Conservation (phyloP, 2,888 invertebrate genomes). For the Cosmia trapezina region DNA sequence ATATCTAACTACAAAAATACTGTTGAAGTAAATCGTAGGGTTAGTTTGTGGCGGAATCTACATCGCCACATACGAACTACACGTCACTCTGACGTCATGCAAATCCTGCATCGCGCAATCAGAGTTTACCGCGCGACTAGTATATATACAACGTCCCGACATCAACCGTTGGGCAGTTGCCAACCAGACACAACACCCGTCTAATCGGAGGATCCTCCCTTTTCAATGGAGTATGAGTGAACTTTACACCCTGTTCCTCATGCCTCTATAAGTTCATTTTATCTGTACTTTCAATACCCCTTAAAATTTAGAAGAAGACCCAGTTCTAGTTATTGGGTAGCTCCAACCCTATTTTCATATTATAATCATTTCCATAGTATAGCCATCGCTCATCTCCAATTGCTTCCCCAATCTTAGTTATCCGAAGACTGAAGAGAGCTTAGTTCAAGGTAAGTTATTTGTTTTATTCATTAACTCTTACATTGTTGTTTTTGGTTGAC, state of each 20-base stretch:
- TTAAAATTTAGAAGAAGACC: neutral
- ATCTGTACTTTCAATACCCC: neutral
- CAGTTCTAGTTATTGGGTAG: neutral
- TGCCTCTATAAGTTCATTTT: too few relatives aligned
- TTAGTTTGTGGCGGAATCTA: too few relatives aligned
- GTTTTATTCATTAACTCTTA: constrained; percentile 75
- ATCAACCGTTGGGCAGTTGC: too few relatives aligned
- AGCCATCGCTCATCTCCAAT: constrained; percentile 27
- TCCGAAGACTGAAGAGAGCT: constrained; percentile 71
- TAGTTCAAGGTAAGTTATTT: constrained; percentile 80
- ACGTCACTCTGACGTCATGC: too few relatives aligned
- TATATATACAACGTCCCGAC: too few relatives aligned
- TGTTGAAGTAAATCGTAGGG: neutral
- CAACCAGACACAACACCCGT: too few relatives aligned
- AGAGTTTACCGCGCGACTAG: too few relatives aligned
- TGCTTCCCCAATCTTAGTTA: constrained; percentile 28
- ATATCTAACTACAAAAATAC: neutral
- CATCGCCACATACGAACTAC: too few relatives aligned
- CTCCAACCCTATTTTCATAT: neutral
- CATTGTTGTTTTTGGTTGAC: constrained; percentile 76
- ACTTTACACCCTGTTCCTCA: too few relatives aligned
- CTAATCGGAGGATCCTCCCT: too few relatives aligned
- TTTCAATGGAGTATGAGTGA: too few relatives aligned
- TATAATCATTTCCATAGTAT: neutral
- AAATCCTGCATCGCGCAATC: too few relatives aligned